These are phyloP conservation scores for Microctonus hyperodae DNA, from an alignment of 2,888 invertebrate genomes.

Conservation along the genomic window DNA sequence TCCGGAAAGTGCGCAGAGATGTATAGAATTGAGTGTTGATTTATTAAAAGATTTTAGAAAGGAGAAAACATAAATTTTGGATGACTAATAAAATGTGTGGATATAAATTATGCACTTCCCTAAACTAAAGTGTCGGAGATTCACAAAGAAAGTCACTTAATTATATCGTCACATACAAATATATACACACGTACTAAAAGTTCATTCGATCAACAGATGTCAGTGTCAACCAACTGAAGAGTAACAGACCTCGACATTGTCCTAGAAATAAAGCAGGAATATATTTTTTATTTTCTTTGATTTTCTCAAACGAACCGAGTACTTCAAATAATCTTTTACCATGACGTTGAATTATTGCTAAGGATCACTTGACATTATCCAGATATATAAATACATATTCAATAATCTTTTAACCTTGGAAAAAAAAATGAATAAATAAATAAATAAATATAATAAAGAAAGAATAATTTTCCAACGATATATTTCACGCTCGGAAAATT, in stretches of 20 bases:
- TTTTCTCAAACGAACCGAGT: background rate
- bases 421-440: background rate
- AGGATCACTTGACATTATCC: background rate
- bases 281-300: background rate
- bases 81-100: too few relatives aligned
- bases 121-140: too few relatives aligned
- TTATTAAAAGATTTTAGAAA: background rate
- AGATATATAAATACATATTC: background rate
- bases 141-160: too few relatives aligned
- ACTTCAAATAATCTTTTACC: background rate
- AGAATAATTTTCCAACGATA: background rate
- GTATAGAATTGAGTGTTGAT: background rate
- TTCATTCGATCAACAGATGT: background rate
- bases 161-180: too few relatives aligned
- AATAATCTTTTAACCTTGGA: conserved; percentile 1
- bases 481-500: conserved; percentile 5
- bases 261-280: background rate
- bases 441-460: background rate
- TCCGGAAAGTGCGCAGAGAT: background rate
- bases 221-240: background rate
- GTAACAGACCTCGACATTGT: background rate
- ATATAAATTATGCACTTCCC: too few relatives aligned
- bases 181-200: background rate
- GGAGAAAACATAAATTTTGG: background rate
- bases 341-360: background rate